Conservation (phyloP, 2,113 vertebrate genomes). For the Chionis minor region DNA sequence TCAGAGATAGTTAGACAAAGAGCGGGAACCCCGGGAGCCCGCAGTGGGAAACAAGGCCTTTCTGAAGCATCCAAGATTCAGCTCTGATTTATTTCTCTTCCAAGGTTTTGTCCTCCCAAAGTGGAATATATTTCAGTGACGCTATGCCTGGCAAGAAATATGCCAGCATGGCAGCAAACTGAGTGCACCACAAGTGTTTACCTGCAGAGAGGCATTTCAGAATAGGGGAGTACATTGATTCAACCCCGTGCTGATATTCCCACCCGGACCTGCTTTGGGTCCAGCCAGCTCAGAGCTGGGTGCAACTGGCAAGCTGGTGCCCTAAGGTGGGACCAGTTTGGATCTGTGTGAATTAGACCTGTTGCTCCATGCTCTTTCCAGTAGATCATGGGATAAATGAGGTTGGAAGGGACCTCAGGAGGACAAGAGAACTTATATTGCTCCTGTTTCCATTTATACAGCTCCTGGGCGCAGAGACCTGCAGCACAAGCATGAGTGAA, state of each 20-base stretch:
- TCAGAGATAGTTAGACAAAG: neutral
- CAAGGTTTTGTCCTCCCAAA: neutral
- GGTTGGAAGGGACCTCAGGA: neutral
- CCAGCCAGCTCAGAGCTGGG: neutral
- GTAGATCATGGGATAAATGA: neutral
- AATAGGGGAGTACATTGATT: neutral
- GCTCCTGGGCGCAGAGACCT: neutral
- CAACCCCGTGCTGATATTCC: neutral
- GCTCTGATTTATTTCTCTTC: neutral
- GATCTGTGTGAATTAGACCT: neutral
- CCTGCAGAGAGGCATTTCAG: neutral
- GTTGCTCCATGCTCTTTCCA: neutral
- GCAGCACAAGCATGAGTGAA: neutral
- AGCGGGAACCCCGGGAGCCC: neutral
- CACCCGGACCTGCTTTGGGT: neutral
- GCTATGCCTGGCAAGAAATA: neutral
- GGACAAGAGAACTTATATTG: neutral
- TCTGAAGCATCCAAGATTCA: neutral
- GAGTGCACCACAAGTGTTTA: neutral
- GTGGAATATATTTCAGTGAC: neutral
- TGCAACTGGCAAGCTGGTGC: neutral
- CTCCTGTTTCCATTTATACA: neutral
- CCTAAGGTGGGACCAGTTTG: neutral
- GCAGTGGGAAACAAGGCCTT: neutral
- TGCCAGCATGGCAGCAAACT: neutral